These are phyloP conservation scores for Ryuthela nishihirai DNA, from an alignment of 2,888 invertebrate genomes.

Conservation along the genomic window DNA sequence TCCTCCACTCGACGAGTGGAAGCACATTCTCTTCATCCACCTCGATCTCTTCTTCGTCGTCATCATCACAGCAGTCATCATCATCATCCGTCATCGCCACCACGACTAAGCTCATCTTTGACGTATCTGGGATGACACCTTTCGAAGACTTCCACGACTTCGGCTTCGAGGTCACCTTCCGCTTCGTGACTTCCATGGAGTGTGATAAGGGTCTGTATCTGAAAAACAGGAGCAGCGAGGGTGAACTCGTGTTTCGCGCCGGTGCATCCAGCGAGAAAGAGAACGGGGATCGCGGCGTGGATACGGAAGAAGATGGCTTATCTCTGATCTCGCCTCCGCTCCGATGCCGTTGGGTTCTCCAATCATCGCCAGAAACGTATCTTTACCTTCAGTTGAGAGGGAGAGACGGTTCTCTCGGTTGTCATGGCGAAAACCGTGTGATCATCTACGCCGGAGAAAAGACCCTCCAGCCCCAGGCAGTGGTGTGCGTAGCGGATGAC, in stretches of 20 bases:
- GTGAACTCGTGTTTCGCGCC: slow-evolving; percentile 21
- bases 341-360: slow-evolving; percentile 43
- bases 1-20: slow-evolving; percentile 8
- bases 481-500: slow-evolving; percentile 31
- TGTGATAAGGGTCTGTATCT: slow-evolving; percentile 21
- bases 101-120: slow-evolving; percentile 67
- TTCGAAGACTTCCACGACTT: slow-evolving; percentile 75
- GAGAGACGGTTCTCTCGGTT: slow-evolving; percentile 13
- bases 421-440: slow-evolving; percentile 47
- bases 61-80: not conserved
- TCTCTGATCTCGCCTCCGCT: slow-evolving; percentile 7
- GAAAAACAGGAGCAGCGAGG: slow-evolving; percentile 17
- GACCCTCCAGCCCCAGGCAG: slow-evolving; percentile 33
- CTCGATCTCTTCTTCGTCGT: slow-evolving; percentile 17
- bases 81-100: slow-evolving; percentile 62
- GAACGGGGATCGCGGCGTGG: slow-evolving; percentile 6
- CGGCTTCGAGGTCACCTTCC: slow-evolving; percentile 73
- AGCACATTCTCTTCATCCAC: slow-evolving; percentile 9
- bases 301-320: no score
- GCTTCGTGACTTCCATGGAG: slow-evolving; percentile 55
- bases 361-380: slow-evolving; percentile 40
- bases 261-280: not conserved
- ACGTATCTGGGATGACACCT: slow-evolving; percentile 73
- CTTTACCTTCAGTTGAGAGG: slow-evolving; percentile 43
- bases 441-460: slow-evolving; percentile 68